Evolutionary conservation across 2,888 invertebrate genomes (phyloP), one percentile per base, ranked within the genome.

Genomic region (Rapana venosa): DNA sequence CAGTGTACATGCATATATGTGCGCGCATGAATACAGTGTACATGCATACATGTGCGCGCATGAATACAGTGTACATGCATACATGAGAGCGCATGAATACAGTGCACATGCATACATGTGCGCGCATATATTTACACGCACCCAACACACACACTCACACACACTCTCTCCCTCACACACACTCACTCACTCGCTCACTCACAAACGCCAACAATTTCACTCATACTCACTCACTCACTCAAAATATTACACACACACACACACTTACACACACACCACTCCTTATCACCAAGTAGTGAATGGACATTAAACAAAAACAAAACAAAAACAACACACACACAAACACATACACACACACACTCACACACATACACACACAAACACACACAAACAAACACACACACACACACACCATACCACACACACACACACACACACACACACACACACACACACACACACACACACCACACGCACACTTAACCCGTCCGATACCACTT

Each of bases 401-500:
- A 70, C 11, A 22, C 15, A 70, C 22, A 22, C 15, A 70, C 15
- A 70, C 70, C 5, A 17, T 5, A 17, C 11, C 70, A 22, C 11
- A 22, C 15, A 22, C 70, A 17, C 70, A 17, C 70, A 17, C 70
- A 17, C 70, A 11, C 70, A 70, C 22, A 70, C 70, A 70, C 70
- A 70, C 70, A 70, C 70, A 70, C 70, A 77, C 32, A 77, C 77
- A 77, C 70, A 70, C 70, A 70, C 70, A 70, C 70, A 70, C 70
- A 70, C 26, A 77, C 32, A 77, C 77, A 32, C 30, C 77, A 77
- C 77, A 77, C 77, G 11, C 77, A 32, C 77, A 77, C 32, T 30
- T 32, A 77, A 6, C 5, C 74, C 6, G 13, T 15, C 61, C 61
- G 13, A 61, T 17, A 61, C 61, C 11, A 11, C 11, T 17, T 15